These are phyloP conservation scores for Byasa hedistus DNA, from an alignment of 2,888 invertebrate genomes.

Conservation along the genomic window DNA sequence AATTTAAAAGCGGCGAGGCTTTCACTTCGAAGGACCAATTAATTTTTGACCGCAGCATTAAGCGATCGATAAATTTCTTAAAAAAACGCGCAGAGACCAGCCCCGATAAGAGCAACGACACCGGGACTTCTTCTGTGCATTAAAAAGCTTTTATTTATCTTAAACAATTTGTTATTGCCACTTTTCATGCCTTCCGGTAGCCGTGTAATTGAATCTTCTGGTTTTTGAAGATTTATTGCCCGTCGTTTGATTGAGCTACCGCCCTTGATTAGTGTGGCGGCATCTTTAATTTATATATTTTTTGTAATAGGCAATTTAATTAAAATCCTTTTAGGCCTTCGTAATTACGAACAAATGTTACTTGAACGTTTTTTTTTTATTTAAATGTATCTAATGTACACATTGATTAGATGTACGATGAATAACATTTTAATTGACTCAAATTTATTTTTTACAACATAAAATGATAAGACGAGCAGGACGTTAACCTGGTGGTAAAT, in stretches of 20 bases:
- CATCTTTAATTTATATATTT: conserved; percentile 45
- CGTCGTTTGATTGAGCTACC: conserved; percentile 67
- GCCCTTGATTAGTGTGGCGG: conserved; percentile 64
- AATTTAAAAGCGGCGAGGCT: conserved; percentile 64
- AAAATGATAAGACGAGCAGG: background rate
- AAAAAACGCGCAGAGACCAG: conserved; percentile 48
- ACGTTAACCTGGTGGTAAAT: background rate
- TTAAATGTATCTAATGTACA: background rate
- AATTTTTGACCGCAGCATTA: conserved; percentile 70
- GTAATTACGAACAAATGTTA: conserved; percentile 7
- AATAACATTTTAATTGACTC: background rate
- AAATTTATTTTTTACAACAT: background rate
- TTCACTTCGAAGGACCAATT: conserved; percentile 67
- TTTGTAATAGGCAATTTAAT: conserved; percentile 38
- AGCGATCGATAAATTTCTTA: conserved; percentile 67
- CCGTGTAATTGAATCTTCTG: conserved; percentile 77
- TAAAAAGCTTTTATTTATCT: conserved; percentile 77
- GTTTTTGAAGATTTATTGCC: conserved; percentile 70
- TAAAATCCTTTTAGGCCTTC: conserved; percentile 36
- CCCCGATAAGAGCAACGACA: conserved; percentile 60
- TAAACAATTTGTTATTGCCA: conserved; percentile 78
- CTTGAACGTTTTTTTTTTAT: no score
- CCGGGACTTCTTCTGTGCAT: conserved; percentile 60
- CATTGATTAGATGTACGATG: background rate
- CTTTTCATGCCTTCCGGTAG: conserved; percentile 72